Evolutionary conservation across 92 coral and sea anemone genomes (phyloP).

Genomic region (Porites evermanni): DNA sequence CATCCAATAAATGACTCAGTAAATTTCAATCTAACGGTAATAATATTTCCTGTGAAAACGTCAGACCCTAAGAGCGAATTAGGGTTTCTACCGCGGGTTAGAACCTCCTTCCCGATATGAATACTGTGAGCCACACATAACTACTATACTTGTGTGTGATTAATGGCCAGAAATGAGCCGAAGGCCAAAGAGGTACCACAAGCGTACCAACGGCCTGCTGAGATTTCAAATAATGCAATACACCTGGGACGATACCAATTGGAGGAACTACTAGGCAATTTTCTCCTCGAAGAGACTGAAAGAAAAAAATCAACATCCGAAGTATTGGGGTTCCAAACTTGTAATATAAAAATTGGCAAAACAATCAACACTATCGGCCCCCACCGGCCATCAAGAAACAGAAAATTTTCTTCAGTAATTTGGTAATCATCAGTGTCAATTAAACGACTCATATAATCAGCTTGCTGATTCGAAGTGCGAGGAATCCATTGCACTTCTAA

Average conservation of each 20-base stretch:
- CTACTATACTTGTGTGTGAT: too few relatives aligned
- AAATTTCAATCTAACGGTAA: neutral
- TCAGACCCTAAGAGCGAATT: too few relatives aligned
- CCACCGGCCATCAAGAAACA: constrained; percentile 48
- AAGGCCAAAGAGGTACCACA: constrained; percentile 68
- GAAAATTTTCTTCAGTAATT: constrained; percentile 24
- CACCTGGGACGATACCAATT: constrained; percentile 24
- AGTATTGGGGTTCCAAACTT: constrained; percentile 68
- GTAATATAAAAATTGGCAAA: constrained; percentile 33
- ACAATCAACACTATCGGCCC: constrained; percentile 52
- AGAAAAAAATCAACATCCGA: constrained; percentile 59
- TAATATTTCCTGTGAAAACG: neutral
- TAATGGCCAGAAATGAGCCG: constrained; percentile 4
- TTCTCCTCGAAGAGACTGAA: constrained; percentile 41
- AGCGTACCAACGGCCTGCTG: neutral
- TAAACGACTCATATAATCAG: constrained; percentile 40
- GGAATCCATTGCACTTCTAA: too few relatives aligned
- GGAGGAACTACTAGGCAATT: constrained; percentile 16
- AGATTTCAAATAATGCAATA: constrained; percentile 15
- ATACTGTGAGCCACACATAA: constrained; percentile 14
- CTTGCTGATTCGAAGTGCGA: constrained; percentile 25
- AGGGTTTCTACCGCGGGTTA: too few relatives aligned
- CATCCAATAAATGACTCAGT: neutral
- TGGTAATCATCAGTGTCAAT: constrained; percentile 36
- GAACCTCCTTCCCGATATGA: neutral